A percentile compares a stretch with the other conserved stretches of the same genome.
phyloP scores from a whole-genome alignment of 2,113 vertebrate species.

The Deroptyus accipitrinus region DNA sequence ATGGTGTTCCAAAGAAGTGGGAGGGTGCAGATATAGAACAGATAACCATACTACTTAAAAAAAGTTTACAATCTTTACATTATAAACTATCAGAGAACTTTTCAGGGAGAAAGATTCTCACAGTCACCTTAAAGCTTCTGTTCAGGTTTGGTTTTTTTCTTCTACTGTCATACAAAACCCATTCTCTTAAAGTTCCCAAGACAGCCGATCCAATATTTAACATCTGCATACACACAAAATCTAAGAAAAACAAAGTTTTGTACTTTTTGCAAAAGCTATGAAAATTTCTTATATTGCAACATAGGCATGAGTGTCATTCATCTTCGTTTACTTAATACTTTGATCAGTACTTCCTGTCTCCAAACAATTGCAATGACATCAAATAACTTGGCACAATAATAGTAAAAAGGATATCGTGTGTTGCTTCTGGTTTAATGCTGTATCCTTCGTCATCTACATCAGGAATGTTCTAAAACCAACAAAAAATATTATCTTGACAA shows the following conservation, averaged over 20 bases:
- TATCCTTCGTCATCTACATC: constrained; percentile 95
- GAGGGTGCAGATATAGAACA: background rate
- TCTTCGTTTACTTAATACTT: background rate
- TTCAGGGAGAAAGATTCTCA: background rate
- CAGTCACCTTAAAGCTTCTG: background rate
- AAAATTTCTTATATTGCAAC: background rate
- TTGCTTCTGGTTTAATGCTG: constrained; percentile 92
- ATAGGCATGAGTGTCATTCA: background rate
- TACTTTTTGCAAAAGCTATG: background rate
- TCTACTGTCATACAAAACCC: background rate
- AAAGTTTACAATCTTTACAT: background rate
- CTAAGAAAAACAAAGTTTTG: background rate
- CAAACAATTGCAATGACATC: background rate
- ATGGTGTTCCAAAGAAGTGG: background rate
- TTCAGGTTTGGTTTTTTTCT: background rate
- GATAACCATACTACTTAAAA: background rate
- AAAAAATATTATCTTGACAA: background rate
- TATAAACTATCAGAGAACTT: background rate
- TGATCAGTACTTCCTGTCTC: background rate
- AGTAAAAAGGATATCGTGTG: constrained; percentile 89
- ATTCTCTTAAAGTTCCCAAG: background rate
- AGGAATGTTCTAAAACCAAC: constrained; percentile 85
- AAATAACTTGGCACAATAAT: background rate
- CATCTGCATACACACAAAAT: background rate
- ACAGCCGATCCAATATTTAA: background rate